These are phyloP conservation scores for Sphenopsis melanotis DNA, from an alignment of 2,797 vertebrate species.

Conservation along the genomic window DNA sequence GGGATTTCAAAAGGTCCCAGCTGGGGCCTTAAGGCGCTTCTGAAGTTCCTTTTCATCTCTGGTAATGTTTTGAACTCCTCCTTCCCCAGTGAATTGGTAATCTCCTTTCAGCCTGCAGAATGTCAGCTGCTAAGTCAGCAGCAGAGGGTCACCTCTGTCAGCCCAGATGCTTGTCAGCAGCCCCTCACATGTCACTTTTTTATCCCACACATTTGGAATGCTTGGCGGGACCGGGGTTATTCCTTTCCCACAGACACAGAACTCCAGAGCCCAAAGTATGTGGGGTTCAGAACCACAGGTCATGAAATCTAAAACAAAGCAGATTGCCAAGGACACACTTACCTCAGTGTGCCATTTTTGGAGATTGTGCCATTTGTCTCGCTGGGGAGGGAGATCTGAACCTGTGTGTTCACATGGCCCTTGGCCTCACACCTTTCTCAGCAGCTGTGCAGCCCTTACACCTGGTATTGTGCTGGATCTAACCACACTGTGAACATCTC, in stretches of 20 bases:
- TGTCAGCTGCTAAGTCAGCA: background rate
- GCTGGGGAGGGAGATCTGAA: background rate
- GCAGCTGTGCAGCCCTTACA: background rate
- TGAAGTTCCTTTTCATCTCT: background rate
- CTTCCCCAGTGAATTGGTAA: background rate
- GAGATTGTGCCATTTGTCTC: background rate
- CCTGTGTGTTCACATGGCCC: accelerated
- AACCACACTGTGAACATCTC: background rate
- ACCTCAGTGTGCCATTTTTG: background rate
- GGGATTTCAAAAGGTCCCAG: background rate
- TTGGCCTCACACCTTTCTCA: background rate
- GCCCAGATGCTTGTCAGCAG: conserved; percentile 21
- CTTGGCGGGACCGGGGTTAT: background rate
- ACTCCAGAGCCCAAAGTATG: background rate
- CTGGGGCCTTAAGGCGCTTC: background rate
- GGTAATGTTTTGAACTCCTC: background rate
- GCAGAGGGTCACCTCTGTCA: background rate
- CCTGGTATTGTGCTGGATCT: background rate
- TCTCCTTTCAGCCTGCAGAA: background rate
- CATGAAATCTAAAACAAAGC: background rate
- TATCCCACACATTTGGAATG: background rate
- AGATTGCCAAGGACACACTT: background rate
- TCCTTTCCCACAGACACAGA: background rate
- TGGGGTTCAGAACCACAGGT: background rate
- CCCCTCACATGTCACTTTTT: background rate